Conservation (phyloP, 2,113 vertebrate genomes). For the Hyperoodon ampullatus region DNA sequence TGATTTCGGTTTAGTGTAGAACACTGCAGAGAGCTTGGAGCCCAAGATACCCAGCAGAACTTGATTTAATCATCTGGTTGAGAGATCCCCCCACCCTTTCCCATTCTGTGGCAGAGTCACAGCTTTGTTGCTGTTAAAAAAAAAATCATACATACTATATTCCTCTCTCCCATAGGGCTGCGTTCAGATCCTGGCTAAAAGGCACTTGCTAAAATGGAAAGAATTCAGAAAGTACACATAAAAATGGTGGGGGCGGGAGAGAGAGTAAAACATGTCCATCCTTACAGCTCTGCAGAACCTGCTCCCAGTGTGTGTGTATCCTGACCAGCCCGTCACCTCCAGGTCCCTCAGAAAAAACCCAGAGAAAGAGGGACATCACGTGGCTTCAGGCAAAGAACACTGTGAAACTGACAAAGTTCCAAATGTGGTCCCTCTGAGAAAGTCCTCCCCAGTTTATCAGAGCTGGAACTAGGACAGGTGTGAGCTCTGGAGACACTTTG, state of each 20-base stretch:
- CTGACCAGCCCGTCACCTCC: background rate
- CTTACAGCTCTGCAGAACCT: background rate
- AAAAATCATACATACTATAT: too few relatives aligned
- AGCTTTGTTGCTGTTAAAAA: background rate
- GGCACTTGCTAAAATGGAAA: background rate
- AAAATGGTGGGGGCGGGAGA: background rate
- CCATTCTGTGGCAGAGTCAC: background rate
- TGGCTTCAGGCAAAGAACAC: constrained; percentile 19
- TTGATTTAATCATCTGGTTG: background rate
- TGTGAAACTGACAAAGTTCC: background rate
- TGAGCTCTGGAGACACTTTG: background rate
- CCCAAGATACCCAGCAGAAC: background rate
- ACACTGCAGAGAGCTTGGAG: background rate
- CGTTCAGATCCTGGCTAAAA: background rate
- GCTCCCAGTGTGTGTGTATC: background rate
- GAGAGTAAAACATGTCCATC: background rate
- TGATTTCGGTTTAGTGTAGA: background rate
- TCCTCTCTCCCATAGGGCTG: background rate
- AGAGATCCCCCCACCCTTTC: accelerated
- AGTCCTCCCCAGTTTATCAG: background rate
- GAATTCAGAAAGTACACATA: background rate
- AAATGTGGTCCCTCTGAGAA: background rate
- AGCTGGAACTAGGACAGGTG: background rate
- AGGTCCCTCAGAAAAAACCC: background rate
- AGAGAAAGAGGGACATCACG: background rate